Evolutionary conservation across 2,888 invertebrate species (phyloP), one percentile per base, ranked within the genome.

Genomic region (Eristalis pertinax): DNA sequence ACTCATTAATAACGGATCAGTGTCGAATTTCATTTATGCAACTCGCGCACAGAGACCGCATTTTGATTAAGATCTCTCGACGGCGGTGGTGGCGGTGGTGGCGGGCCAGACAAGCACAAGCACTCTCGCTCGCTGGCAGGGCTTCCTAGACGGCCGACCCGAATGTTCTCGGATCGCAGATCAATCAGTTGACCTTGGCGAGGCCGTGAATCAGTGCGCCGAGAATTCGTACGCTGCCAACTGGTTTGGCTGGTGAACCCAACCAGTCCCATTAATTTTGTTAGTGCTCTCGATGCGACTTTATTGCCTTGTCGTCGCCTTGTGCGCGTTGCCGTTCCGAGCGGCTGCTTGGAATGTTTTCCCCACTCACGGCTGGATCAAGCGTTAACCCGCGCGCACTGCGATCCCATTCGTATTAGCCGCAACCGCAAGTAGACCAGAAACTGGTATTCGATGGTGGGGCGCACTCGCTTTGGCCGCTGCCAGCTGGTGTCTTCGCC

Each of bases 361-460:
- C 4, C 41, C 29, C 41, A 15, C 15, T 65, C 22, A 38, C 78
- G 58, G 70, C 65, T 8, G 15, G 24, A 15, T 62, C 60, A 68
- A 43, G 50, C 63, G 69, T 56, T 63, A 26, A 56, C 35, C 19
- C 50, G 8, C 35, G 35, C 29, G 62, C 29, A 32, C 41, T 58
- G 32, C 58, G 64, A 8, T 78, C 29, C n/a, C 38, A 64, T 78
- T 72, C 41, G 65, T 41, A 58, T 70, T 38, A 56, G 32, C 32
- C 32, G 32, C 32, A 64, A n/a, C 2, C 38, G 15, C 56, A 70
- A 77, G 38, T 72, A 78, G 78, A 65, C 64, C 58, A 70, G 78
- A 78, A 81, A 81, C 80, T 32, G 74, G 80, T 81, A 68, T 74
- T 22, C 11, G 56, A 11, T 38, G 68, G 80, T 81, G 80, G 80